Base-by-base conservation (phyloP, 2,888 invertebrate genomes). In the Sesia bembeciformis region DNA sequence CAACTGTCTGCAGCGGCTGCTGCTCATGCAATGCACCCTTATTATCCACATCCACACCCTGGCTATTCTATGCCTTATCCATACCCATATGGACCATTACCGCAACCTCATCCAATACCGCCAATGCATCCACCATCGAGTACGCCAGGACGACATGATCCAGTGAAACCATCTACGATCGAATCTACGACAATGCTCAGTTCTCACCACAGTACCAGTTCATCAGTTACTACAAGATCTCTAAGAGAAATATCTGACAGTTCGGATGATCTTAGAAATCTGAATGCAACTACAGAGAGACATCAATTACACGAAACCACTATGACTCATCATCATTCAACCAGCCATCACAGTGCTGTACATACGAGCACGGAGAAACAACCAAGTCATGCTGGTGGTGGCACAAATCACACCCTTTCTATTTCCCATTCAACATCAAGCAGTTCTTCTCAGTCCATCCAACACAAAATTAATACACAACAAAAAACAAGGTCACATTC, bases 21-120 rank as follows among this genome's bases (percentile, higher is more conserved):
- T 38, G 92, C 91, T 51, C 92, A 92, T 65, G 91, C 91, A 39
- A 92, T 92, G 90, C 94, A 94, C 79, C 93, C 94, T 4, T 94
- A 94, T 67, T 93, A 93, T 64, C 89, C 92, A 43, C 92, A 93
- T 66, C 92, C 93, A 6, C 94, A 93, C 74, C 91, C 93, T 56
- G 93, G 93, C 46, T 94, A 93, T 69, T 92, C 93, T 49, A 93
- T 93, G 77, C 92, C 93, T 54, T 92, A 92, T 68, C 92, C 93
- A 2, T 94, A 95, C 86, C 91, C 94, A 54, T 93, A 95, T 65
- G 93, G 92, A 4, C 93, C 94, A 1, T 90, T 94, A 58, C 93
- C 94, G 4, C 94, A 94, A 67, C 94, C 94, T 3, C 94, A 94
- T 65, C 92, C 94, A 4, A 93, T 94, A 70, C 93, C 93, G 8